phyloP scores from a whole-genome alignment of 2,797 vertebrate species.

The Gallinago solitaria region DNA sequence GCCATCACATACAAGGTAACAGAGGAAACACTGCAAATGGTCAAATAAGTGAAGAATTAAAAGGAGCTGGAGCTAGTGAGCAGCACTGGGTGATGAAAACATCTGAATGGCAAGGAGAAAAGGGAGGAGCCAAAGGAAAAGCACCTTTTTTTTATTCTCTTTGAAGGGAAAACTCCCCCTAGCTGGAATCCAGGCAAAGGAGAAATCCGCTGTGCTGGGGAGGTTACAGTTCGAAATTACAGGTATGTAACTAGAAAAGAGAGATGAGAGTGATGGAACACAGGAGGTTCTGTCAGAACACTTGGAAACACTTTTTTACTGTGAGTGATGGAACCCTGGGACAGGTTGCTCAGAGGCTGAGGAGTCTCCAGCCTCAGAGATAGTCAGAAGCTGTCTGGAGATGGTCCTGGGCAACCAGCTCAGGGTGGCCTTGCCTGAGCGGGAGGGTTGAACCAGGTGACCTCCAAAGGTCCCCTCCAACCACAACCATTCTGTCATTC shows the following conservation, averaged over 20 bases:
- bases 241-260: constrained; percentile 58
- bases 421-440: not conserved
- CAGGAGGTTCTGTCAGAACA: not conserved
- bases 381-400: not conserved
- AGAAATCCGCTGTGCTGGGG: constrained; percentile 74
- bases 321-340: not conserved
- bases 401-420: not conserved
- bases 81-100: not conserved
- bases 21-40: not conserved
- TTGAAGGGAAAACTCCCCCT: constrained; percentile 82
- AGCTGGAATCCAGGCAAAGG: constrained; percentile 78
- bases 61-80: not conserved
- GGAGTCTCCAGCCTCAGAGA: not conserved
- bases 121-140: not conserved
- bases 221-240: constrained; percentile 82
- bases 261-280: not conserved
- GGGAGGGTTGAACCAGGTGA: not conserved
- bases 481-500: not conserved
- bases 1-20: constrained; percentile 81
- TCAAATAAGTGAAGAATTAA: not conserved
- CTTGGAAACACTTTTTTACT: not conserved
- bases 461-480: not conserved
- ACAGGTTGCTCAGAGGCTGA: not conserved
- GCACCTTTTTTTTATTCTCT: not conserved
- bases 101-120: not conserved